Conservation (phyloP, 2,797 vertebrate species). For the Gephyroberyx darwinii region DNA sequence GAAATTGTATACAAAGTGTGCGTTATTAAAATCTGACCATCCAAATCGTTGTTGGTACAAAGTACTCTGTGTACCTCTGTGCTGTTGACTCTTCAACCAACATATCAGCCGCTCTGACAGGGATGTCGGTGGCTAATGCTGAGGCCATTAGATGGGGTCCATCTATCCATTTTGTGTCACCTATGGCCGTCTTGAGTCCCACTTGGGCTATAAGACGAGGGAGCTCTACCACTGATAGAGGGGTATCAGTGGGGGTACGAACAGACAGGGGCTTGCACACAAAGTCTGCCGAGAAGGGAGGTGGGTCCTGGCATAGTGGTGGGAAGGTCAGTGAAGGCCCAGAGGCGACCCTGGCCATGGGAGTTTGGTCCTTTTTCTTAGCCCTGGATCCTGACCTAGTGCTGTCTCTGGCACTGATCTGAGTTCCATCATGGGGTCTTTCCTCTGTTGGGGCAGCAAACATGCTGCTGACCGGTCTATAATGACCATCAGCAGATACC, state of each 20-base stretch:
- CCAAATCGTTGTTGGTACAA: no score
- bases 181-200: conserved; percentile 58
- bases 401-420: conserved; percentile 11
- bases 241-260: conserved; percentile 7
- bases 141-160: conserved; percentile 73
- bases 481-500: conserved; percentile 33
- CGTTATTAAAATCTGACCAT: background rate
- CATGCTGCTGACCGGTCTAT: conserved; percentile 57
- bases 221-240: conserved; percentile 71
- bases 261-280: conserved; percentile 29
- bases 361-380: conserved; percentile 21
- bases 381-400: conserved; percentile 7
- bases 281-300: conserved; percentile 16
- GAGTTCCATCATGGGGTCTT: conserved; percentile 22
- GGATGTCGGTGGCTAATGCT: conserved; percentile 69
- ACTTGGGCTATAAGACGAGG: conserved; percentile 75
- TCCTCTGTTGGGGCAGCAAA: conserved; percentile 29
- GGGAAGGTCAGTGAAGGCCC: conserved; percentile 49
- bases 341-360: background rate
- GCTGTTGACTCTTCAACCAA: conserved; percentile 7
- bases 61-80: conserved; percentile 51
- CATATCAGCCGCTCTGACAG: conserved; percentile 41
- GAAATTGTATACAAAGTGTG: background rate
- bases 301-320: conserved; percentile 23
- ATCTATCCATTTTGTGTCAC: conserved; percentile 69